Conservation (phyloP, 2,113 vertebrate genomes). For the Crotalus viridis region DNA sequence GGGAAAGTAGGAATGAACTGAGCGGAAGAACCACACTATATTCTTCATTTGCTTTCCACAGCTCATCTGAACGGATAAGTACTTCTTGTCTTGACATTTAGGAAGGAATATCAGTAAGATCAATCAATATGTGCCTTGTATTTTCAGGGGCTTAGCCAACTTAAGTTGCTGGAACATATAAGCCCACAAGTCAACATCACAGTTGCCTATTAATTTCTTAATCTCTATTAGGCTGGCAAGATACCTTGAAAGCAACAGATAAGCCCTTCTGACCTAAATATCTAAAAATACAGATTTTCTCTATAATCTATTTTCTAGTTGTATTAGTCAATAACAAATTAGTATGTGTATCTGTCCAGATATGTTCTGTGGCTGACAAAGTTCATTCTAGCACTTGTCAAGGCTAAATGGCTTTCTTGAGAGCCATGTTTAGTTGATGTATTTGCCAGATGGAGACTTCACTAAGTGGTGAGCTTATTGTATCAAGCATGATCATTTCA, state of each 20-base stretch:
- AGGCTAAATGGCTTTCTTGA: background rate
- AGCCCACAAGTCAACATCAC: slow-evolving; percentile 8
- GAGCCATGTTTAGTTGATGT: background rate
- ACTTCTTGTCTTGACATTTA: slow-evolving; percentile 6
- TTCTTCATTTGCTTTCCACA: background rate
- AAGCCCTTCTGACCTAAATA: slow-evolving; percentile 19
- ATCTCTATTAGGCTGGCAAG: background rate
- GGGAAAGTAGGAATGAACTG: background rate
- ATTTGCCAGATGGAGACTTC: background rate
- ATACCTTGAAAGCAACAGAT: background rate
- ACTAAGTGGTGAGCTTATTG: background rate
- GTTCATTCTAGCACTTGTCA: background rate
- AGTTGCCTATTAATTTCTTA: slow-evolving; percentile 33
- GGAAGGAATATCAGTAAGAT: background rate
- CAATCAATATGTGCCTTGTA: slow-evolving; percentile 1
- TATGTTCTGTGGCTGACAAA: slow-evolving; percentile 32
- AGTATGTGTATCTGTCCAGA: slow-evolving; percentile 15
- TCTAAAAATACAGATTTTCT: background rate
- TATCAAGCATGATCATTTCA: background rate
- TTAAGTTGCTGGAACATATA: slow-evolving; percentile 3
- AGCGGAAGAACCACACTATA: background rate
- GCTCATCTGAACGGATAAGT: background rate
- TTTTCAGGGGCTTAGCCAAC: background rate
- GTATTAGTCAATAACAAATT: background rate
- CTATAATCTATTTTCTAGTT: slow-evolving; percentile 19